A percentile compares a stretch with the other conserved stretches of the same genome.
Conservation (phyloP, 2,113 vertebrate genomes). For the Malurus cyaneus region DNA sequence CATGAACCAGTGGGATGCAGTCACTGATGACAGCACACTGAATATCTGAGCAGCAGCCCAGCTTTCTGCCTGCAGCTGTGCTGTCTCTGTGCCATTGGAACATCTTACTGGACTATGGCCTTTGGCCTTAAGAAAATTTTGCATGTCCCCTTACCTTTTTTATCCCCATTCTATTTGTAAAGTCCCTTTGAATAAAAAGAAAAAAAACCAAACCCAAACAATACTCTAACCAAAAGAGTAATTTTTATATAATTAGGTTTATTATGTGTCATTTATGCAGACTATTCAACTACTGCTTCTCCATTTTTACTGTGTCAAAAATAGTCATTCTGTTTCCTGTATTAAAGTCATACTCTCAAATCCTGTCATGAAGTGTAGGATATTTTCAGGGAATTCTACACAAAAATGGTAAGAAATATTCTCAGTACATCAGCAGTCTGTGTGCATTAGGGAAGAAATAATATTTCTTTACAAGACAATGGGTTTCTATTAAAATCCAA, state of each 20-base stretch:
- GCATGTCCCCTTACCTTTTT: rapidly evolving
- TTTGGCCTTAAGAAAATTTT: neutral
- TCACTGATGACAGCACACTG: neutral
- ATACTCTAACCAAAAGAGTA: neutral
- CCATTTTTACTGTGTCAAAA: conserved; percentile 4
- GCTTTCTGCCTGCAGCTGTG: neutral
- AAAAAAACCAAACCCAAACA: neutral
- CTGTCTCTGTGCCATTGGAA: neutral
- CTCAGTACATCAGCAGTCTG: neutral
- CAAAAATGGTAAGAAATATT: neutral
- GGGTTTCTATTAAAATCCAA: neutral
- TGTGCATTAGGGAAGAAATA: neutral
- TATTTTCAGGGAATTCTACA: neutral
- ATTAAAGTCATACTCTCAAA: neutral
- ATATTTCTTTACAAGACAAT: neutral
- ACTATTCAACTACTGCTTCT: neutral
- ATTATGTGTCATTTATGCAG: neutral
- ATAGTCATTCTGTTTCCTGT: conserved; percentile 1
- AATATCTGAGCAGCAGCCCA: neutral
- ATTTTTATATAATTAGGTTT: neutral
- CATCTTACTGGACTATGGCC: neutral
- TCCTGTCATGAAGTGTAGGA: neutral
- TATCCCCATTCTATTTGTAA: neutral
- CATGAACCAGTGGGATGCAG: neutral
- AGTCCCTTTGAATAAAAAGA: neutral